Evolutionary conservation across 2,888 invertebrate species (phyloP).

Genomic region (Prenolepis imparis): DNA sequence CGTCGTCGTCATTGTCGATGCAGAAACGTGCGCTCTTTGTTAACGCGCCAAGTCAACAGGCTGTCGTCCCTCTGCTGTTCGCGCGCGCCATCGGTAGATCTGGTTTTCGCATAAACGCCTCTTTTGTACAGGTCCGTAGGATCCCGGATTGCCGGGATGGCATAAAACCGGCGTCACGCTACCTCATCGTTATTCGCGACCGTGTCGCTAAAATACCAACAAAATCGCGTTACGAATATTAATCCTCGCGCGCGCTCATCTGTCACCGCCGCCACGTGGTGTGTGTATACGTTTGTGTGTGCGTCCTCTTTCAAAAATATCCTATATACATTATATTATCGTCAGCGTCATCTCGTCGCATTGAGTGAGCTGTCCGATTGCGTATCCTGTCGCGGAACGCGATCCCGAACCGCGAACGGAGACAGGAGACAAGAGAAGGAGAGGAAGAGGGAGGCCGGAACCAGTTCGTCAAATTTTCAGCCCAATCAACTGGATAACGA

Average conservation of each 20-base stretch:
- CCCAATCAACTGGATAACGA: conserved; percentile 81
- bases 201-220: conserved; percentile 45
- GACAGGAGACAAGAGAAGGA: conserved; percentile 34
- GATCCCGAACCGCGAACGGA: conserved; percentile 48
- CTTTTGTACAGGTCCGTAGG: conserved; percentile 66
- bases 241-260: conserved; percentile 12
- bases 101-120: conserved; percentile 73
- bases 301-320: neutral
- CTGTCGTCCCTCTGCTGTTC: conserved; percentile 56
- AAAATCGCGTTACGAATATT: conserved; percentile 52
- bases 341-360: conserved; percentile 45
- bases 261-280: neutral
- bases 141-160: conserved; percentile 32
- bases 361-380: conserved; percentile 53
- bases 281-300: neutral
- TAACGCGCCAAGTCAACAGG: conserved; percentile 68
- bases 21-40: conserved; percentile 62
- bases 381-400: conserved; percentile 47
- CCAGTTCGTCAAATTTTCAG: conserved; percentile 81
- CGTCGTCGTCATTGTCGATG: conserved; percentile 70
- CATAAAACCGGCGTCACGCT: conserved; percentile 53
- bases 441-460: conserved; percentile 64
- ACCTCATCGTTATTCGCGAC: conserved; percentile 52
- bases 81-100: conserved; percentile 73
- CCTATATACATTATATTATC: conserved; percentile 26